Conservation (phyloP, 2,113 vertebrate genomes). For the Rousettus leschenaultii region DNA sequence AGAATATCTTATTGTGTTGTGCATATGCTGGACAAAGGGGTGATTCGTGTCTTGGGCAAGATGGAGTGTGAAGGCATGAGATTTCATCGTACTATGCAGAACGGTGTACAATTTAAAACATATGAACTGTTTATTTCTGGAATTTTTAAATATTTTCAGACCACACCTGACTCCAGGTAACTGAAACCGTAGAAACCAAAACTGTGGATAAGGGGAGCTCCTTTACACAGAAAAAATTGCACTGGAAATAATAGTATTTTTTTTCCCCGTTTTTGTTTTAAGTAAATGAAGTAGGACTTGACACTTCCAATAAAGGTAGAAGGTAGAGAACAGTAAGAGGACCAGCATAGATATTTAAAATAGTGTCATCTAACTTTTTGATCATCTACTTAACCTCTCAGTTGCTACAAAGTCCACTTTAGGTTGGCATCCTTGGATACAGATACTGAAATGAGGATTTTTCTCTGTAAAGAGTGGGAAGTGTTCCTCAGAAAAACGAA, state of each 20-base stretch:
- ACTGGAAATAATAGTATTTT: neutral
- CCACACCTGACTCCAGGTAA: neutral
- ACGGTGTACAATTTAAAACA: neutral
- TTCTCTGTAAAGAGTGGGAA: neutral
- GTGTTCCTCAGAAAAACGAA: neutral
- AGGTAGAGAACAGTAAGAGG: neutral
- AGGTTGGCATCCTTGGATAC: neutral
- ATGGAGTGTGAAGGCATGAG: too few species aligned
- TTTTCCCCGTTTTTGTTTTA: neutral
- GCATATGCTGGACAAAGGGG: neutral
- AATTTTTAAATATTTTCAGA: neutral
- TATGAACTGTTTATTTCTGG: neutral
- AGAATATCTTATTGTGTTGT: neutral
- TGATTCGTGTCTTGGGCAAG: neutral
- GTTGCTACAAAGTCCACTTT: neutral
- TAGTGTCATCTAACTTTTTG: neutral
- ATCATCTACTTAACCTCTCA: neutral
- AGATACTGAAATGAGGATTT: neutral
- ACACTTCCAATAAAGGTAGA: neutral
- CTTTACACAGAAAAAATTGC: neutral
- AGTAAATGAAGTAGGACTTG: neutral
- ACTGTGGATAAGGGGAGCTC: neutral
- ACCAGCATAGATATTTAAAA: neutral
- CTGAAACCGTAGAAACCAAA: neutral
- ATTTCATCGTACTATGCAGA: neutral